Evolutionary conservation across 2,888 invertebrate species (phyloP).

Genomic region (Dinocampus coccinellae): DNA sequence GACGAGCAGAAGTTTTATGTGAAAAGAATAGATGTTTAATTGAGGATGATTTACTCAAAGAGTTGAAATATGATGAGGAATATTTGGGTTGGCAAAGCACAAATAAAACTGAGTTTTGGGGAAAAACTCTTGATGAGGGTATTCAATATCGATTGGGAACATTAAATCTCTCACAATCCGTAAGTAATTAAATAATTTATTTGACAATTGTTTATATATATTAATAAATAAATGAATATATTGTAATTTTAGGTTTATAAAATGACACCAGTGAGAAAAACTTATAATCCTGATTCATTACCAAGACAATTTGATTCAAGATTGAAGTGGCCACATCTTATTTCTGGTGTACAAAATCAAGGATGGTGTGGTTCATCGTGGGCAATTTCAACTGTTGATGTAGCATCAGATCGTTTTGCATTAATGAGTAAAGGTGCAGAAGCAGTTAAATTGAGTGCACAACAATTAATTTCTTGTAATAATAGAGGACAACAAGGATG

Average conservation of each 20-base stretch:
- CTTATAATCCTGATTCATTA: conserved; percentile 74
- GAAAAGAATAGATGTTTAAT: conserved; percentile 82
- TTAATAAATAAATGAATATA: background rate
- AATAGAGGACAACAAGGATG: conserved; percentile 84
- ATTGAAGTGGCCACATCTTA: conserved; percentile 79
- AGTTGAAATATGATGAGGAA: conserved; percentile 74
- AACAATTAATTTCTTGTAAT: conserved; percentile 90
- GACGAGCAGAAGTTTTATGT: conserved; percentile 74
- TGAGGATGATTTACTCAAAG: conserved; percentile 77
- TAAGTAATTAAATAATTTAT: conserved; percentile 53
- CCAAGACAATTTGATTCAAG: conserved; percentile 84
- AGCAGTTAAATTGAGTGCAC: conserved; percentile 81
- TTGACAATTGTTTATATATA: background rate
- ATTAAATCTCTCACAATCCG: conserved; percentile 72
- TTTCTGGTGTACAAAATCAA: conserved; percentile 81
- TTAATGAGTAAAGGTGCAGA: conserved; percentile 88
- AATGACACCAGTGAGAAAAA: conserved; percentile 74
- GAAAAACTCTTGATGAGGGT: conserved; percentile 85
- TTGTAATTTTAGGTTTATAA: conserved; percentile 48
- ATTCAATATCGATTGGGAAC: conserved; percentile 82
- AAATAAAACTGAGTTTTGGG: conserved; percentile 89
- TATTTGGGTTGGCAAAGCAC: conserved; percentile 81
- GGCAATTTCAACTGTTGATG: conserved; percentile 89
- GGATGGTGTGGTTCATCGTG: conserved; percentile 91
- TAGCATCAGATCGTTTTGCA: conserved; percentile 85